Evolutionary conservation across 2,888 invertebrate genomes (phyloP), one percentile per base, ranked within the genome.

Genomic region (Sericinus montela): DNA sequence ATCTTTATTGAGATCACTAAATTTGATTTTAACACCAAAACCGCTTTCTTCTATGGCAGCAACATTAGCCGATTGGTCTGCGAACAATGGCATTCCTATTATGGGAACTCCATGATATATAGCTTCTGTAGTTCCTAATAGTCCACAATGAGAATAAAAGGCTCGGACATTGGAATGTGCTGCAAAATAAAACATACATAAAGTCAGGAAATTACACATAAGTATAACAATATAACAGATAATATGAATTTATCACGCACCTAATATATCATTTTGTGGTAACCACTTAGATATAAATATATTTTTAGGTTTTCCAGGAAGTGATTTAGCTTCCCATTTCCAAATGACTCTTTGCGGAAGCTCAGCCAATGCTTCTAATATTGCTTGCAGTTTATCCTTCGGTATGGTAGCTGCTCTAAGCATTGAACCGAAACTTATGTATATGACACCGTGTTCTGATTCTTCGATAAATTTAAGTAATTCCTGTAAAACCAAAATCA

Each of bases 351-450:
- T 90, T 59, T 94, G 91, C 1, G 93, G 91, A 19, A 95, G 74
- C 53, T 90, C 81, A 0, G 89, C 75, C 47, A 95, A 79, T 1
- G 91, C 93, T 1, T 75, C 81, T 3, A 93, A 56, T 48, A 96
- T 91, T n/a, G 82, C 86, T 3, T 86, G 65, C 38, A 92, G 64
- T 59, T 91, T 93, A 1, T 91, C 85, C 43, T 75, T 73, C 0
- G 93, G 90, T 56, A 94, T 89, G 0, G 91, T 90, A 0, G 91
- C 85, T 1, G 91, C 85, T 63, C 90, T 92, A 47, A 95, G 79
- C 91, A 94, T 91, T 0, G 95, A 94, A 6, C 95, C 95, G 74
- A 95, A 91, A 69, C 93, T 94, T 57, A 95, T 92, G 64, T 92
- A 93, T 54, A 95, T 89, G 1, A 94, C 92, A 0, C 94, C 94